Conservation (phyloP, 2,113 vertebrate genomes). For the Otis tarda region DNA sequence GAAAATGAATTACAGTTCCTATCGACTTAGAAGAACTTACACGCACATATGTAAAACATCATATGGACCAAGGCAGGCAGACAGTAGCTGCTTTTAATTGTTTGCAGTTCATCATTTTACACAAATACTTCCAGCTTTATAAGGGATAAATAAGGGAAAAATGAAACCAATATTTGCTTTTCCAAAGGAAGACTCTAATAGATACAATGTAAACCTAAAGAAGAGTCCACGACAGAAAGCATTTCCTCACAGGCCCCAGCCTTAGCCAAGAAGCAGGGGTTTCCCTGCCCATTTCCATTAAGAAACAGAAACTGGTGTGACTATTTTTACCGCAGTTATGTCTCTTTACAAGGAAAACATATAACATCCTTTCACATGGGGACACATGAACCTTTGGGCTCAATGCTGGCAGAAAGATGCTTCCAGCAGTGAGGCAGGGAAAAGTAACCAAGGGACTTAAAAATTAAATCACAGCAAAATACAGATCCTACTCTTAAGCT, state of each 20-base stretch:
- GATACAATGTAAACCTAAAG: background rate
- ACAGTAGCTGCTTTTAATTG: background rate
- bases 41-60: background rate
- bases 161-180: background rate
- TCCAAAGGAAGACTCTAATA: background rate
- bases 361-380: background rate
- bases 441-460: background rate
- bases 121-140: background rate
- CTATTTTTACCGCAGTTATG: background rate
- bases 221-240: background rate
- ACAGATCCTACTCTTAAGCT: background rate
- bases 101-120: background rate
- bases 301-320: fast-evolving
- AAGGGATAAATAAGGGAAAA: background rate
- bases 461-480: background rate
- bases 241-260: background rate
- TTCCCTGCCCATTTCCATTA: background rate
- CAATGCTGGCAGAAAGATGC: background rate
- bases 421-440: background rate
- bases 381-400: background rate
- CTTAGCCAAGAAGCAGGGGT: background rate
- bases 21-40: background rate
- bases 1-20: background rate
- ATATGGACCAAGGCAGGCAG: fast-evolving
- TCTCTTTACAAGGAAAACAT: background rate